Conservation (phyloP, 2,888 invertebrate species). For the Perithous albicinctus region DNA sequence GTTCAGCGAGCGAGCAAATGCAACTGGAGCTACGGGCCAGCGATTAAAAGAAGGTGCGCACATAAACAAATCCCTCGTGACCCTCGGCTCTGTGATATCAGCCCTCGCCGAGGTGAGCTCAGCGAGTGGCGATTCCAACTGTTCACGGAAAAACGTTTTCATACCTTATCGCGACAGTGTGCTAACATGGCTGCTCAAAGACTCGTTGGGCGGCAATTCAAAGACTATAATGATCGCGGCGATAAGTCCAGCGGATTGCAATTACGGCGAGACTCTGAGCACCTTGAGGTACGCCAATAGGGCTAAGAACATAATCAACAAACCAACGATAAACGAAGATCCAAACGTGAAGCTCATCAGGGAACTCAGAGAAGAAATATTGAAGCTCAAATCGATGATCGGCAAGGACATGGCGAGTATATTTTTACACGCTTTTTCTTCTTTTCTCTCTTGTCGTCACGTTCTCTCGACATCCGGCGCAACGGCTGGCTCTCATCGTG, state of each 20-base stretch:
- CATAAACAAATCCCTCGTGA: constrained; percentile 95
- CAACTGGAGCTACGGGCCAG: constrained; percentile 96
- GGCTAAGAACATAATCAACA: constrained; percentile 96
- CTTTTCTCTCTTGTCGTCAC: background rate
- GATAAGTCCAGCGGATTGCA: constrained; percentile 92
- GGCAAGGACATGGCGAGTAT: constrained; percentile 88
- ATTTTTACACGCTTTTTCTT: constrained; percentile 9
- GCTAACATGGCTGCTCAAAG: constrained; percentile 94
- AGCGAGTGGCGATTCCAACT: constrained; percentile 81
- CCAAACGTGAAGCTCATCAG: constrained; percentile 94
- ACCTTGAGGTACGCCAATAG: constrained; percentile 95
- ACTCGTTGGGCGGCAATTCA: constrained; percentile 95
- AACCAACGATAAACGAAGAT: constrained; percentile 96
- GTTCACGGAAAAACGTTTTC: constrained; percentile 87
- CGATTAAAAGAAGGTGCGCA: constrained; percentile 95
- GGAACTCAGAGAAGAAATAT: constrained; percentile 94
- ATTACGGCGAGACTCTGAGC: constrained; percentile 94
- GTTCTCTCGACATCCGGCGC: background rate
- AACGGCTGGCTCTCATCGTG: background rate
- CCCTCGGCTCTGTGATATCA: constrained; percentile 94
- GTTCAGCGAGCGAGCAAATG: constrained; percentile 93
- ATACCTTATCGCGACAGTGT: constrained; percentile 96
- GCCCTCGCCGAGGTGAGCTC: constrained; percentile 91
- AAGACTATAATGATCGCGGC: constrained; percentile 97
- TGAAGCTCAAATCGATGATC: constrained; percentile 91